Evolutionary conservation across 2,888 invertebrate genomes (phyloP), one percentile per base, ranked within the genome.

Genomic region (Drosophila infuscata): DNA sequence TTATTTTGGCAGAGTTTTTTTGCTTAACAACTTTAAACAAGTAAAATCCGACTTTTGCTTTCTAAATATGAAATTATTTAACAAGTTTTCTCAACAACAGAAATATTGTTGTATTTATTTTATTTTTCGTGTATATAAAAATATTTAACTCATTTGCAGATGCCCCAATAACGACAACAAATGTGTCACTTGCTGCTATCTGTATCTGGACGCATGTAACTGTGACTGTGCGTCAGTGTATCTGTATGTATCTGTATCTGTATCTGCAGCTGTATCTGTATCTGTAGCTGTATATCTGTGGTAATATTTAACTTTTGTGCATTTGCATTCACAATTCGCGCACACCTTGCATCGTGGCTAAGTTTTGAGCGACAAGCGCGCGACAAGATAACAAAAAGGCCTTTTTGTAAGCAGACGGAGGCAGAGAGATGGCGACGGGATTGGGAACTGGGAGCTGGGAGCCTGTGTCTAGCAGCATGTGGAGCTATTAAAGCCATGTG

Each of bases 331-430:
- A 67, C 69, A 61, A 68, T 76, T 73, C 74, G 76, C 70, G 79
- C 83, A 82, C 88, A 89, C 88, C 88, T 88, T 89, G 86, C 87
- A 66, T 54, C 70, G 66, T 73, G 69, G 70, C 60, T 46, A 76
- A 61, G 67, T 72, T 82, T 86, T 80, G 82, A 88, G 71, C 79
- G 81, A 86, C 86, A 88, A 86, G 67, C 80, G 68, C 76, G 81
- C 76, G 87, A 89, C 87, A 83, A 87, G 89, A 89, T 82, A 87
- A 87, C 89, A 84, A 87, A 87, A 85, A 88, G 82, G 69, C 74
- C 80, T 72, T 69, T 80, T 83, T 83, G 81, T 78, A 74, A 73
- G 60, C 38, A 60, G 53, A 52, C 58, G 30, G 29, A 29, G 53
- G 60, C 32, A 46, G 38, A 53, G 38, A 53, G 49, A 17, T 32